Evolutionary conservation across 1,140 invertebrate species (phyloP), one percentile per base, ranked within the genome.

Genomic region (Heliconius congener): DNA sequence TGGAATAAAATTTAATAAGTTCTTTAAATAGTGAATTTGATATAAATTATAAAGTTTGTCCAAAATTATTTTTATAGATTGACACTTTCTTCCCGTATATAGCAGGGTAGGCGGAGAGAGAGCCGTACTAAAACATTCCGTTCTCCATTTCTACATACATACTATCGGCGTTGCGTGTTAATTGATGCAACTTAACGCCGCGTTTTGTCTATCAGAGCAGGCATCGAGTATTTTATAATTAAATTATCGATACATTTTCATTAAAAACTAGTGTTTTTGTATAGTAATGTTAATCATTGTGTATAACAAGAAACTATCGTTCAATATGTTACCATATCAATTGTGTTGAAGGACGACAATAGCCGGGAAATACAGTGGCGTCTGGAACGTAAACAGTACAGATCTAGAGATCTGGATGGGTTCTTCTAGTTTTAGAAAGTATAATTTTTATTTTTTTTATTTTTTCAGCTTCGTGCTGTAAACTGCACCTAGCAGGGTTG

Each of bases 401-500:
- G 60, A 60, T 60, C 8, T 60, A 60, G n/a, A 66, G 27, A 23
- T 27, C 60, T 66, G 13, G 60, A 66, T 16, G 4, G 4, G 27
- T 3, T 13, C 60, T 13, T 6, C 1, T 13, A 3, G 1, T 66
- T 13, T 30, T 27, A 66, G 3, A 66, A 16, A 66, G 9, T 8
- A 1, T 9, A 66, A 66, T 2, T 30, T 30, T 30, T 30, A 8
- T 60, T 2, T 23, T 27, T 60, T 9, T 27, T 60, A 2, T 27
- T 46, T 46, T 16, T 46, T 16, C 0, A 13, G 13, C 42, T 46
- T 16, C 4, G 1, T 0, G 3, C 3, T 46, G 3, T 46, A 46
- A 3, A 0, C 0, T 0, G 42, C 42, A 16, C 13, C 0, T 46
- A 16, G 42, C 11, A 13, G 0, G 42, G 0, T 46, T 0, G 3